phyloP scores from a whole-genome alignment of 92 coral and sea anemone genomes.

The Porites lobata region DNA sequence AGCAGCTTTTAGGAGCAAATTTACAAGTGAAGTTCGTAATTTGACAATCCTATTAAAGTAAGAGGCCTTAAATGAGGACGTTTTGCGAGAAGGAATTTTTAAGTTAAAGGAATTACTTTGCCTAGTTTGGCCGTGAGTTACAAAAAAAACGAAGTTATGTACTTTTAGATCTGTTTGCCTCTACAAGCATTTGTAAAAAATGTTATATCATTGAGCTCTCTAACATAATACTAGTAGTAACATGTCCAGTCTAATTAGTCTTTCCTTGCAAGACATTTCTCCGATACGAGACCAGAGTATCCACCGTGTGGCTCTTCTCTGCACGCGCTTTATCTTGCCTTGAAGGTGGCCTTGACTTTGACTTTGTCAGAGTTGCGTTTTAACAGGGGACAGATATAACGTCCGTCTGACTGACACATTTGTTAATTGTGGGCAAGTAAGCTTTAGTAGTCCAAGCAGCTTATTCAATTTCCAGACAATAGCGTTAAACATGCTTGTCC shows the following conservation, averaged over 20 bases:
- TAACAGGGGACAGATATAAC: slow-evolving; percentile 12
- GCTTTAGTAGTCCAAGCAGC: slow-evolving; percentile 26
- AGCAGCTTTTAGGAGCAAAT: not conserved
- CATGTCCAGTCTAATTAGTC: not conserved
- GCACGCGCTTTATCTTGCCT: slow-evolving; percentile 18
- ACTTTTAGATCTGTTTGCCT: slow-evolving; percentile 18
- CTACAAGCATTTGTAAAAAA: slow-evolving; percentile 34
- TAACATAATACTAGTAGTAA: too few species aligned
- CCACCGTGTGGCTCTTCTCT: slow-evolving; percentile 20
- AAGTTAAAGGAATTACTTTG: too few species aligned
- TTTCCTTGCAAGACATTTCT: too few species aligned
- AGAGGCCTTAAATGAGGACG: slow-evolving; percentile 1
- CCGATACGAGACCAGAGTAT: slow-evolving; percentile 25
- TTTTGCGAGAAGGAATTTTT: not conserved
- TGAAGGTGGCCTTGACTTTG: slow-evolving; percentile 23
- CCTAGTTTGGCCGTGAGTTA: too few species aligned
- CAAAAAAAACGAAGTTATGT: slow-evolving; percentile 8
- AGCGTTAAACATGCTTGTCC: slow-evolving; percentile 13
- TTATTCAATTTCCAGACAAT: slow-evolving; percentile 25
- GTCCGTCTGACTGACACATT: slow-evolving; percentile 36
- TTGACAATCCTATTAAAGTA: slow-evolving; percentile 19
- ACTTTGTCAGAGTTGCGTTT: slow-evolving; percentile 19
- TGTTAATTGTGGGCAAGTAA: slow-evolving; percentile 32
- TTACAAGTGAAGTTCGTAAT: slow-evolving; percentile 13
- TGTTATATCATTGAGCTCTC: not conserved